Evolutionary conservation across 1,140 invertebrate genomes (phyloP).

Genomic region (Palaemon carinicauda): DNA sequence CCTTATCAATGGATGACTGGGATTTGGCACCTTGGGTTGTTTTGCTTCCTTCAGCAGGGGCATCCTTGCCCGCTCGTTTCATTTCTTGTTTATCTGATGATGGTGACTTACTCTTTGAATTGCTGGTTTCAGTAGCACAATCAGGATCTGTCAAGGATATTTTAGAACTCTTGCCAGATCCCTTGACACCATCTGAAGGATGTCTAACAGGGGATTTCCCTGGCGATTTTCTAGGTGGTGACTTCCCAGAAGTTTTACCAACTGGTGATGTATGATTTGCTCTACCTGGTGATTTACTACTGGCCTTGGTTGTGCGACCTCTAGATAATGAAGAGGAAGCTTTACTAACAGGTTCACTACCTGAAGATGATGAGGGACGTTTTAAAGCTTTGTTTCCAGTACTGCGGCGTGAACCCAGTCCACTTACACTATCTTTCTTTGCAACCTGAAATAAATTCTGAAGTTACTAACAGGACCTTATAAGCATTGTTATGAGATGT

Average conservation of each 20-base stretch:
- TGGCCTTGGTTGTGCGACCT: slow-evolving; percentile 25
- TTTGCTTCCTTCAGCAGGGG: slow-evolving; percentile 17
- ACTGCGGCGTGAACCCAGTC: background rate
- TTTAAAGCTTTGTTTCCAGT: slow-evolving; percentile 6
- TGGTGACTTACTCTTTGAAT: slow-evolving; percentile 3
- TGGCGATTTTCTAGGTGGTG: slow-evolving; percentile 2
- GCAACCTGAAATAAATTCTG: background rate
- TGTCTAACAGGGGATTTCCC: slow-evolving; percentile 15
- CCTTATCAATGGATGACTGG: slow-evolving; percentile 5
- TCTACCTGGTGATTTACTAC: slow-evolving; percentile 35
- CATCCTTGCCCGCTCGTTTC: background rate
- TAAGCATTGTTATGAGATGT: too few species aligned
- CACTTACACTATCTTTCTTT: slow-evolving; percentile 29
- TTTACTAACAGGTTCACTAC: slow-evolving; percentile 23
- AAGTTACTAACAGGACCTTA: background rate
- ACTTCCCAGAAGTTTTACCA: slow-evolving; percentile 17
- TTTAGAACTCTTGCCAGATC: background rate
- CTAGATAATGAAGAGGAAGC: slow-evolving; percentile 4
- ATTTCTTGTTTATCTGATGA: slow-evolving; percentile 21
- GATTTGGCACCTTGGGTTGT: slow-evolving; percentile 29
- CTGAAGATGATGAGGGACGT: slow-evolving; percentile 32
- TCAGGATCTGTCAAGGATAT: slow-evolving; percentile 12
- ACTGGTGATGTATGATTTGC: slow-evolving; percentile 12
- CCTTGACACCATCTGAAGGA: slow-evolving; percentile 3
- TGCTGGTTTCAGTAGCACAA: background rate